Conservation (phyloP, 1,140 invertebrate species). For the Caenorhabditis remanei region DNA sequence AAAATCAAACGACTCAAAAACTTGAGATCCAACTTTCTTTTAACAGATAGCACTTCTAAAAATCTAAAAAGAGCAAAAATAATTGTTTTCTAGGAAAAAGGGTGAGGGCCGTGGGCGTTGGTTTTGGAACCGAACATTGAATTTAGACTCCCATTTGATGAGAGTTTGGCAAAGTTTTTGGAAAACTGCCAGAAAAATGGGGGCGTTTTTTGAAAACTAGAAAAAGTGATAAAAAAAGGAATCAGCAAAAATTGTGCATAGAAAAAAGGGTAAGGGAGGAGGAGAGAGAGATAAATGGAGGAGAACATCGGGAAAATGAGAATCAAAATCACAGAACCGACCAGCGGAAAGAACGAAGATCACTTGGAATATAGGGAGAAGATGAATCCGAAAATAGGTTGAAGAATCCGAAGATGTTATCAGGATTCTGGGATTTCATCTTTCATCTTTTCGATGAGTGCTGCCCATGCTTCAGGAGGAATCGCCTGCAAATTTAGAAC, state of each 20-base stretch:
- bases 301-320: conserved; percentile 20
- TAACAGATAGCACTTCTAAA: background rate
- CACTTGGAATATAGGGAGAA: background rate
- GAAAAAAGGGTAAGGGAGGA: background rate
- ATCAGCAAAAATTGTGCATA: too few species aligned
- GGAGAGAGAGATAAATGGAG: background rate
- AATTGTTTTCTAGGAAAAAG: background rate
- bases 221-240: conserved; percentile 8
- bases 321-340: conserved; percentile 46
- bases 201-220: conserved; percentile 44
- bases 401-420: background rate
- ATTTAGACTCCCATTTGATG: conserved; percentile 48
- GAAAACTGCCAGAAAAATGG: conserved; percentile 33
- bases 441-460: conserved; percentile 43
- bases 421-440: conserved; percentile 27
- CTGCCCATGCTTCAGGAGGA: conserved; percentile 42
- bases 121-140: conserved; percentile 41
- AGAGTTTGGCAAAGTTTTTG: conserved; percentile 38
- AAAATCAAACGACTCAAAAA: background rate
- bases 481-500: background rate
- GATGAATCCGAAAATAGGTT: background rate
- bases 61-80: background rate
- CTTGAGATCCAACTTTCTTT: background rate
- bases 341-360: conserved; percentile 40
- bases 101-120: conserved; percentile 27